Conservation (phyloP, 2,888 invertebrate genomes). For the Elegia similella region DNA sequence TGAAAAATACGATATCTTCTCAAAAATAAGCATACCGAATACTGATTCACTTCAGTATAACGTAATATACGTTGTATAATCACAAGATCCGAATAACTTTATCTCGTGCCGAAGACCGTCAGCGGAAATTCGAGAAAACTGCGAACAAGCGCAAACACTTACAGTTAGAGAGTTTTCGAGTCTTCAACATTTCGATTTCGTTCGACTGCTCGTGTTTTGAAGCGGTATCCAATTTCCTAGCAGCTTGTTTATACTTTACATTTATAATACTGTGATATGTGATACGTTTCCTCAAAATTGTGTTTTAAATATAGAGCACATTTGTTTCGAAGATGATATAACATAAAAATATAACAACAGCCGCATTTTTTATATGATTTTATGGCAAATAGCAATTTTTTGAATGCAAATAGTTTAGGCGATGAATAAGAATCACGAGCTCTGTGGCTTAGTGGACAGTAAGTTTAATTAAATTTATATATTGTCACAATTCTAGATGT, state of each 20-base stretch:
- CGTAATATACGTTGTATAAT: not conserved
- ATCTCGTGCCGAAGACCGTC: constrained; percentile 4
- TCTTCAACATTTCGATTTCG: constrained; percentile 47
- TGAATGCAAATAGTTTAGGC: too few species aligned
- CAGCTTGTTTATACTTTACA: constrained; percentile 44
- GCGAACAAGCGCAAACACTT: constrained; percentile 3
- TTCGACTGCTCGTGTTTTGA: constrained; percentile 35
- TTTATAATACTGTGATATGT: not conserved
- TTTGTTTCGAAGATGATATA: too few species aligned
- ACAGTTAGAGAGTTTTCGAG: constrained; percentile 4
- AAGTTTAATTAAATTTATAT: too few species aligned
- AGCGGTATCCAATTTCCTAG: constrained; percentile 54
- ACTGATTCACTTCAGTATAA: too few species aligned
- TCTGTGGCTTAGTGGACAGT: too few species aligned
- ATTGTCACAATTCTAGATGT: too few species aligned
- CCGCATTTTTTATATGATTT: too few species aligned
- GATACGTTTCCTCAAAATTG: not conserved
- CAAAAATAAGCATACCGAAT: too few species aligned
- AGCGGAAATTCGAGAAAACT: constrained; percentile 20
- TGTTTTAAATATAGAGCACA: not conserved
- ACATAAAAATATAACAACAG: too few species aligned
- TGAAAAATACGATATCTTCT: too few species aligned
- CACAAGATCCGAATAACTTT: not conserved
- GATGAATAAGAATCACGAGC: too few species aligned
- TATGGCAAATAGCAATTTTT: too few species aligned